These are phyloP conservation scores for Acrossocheilus wenchowensis DNA, from an alignment of 2,797 vertebrate genomes.

Conservation along the genomic window DNA sequence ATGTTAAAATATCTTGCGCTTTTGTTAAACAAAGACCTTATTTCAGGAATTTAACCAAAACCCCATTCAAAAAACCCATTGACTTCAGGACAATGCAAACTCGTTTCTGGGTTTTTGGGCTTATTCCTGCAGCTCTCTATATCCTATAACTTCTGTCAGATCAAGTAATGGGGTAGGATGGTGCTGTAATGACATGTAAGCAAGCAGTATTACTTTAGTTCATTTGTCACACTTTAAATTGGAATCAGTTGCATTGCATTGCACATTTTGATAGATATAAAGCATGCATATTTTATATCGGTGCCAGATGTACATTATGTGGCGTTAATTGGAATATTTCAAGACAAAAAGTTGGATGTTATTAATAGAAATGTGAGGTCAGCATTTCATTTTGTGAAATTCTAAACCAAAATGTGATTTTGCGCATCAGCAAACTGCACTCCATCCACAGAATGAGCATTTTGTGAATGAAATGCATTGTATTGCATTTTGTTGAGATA, in stretches of 20 bases:
- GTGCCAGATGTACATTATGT: neutral
- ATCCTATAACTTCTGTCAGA: neutral
- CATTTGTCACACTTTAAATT: neutral
- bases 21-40: neutral
- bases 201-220: neutral
- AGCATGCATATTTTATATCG: neutral
- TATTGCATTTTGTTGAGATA: neutral
- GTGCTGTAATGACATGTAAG: neutral
- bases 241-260: neutral
- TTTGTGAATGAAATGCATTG: neutral
- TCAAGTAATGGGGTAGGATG: neutral
- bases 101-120: neutral
- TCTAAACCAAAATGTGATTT: neutral
- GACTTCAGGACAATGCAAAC: neutral
- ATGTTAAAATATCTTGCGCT: neutral
- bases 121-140: neutral
- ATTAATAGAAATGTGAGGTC: neutral
- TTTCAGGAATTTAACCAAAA: neutral
- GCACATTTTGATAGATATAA: neutral
- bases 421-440: neutral
- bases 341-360: neutral
- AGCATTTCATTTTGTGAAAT: neutral
- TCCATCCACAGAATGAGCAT: neutral
- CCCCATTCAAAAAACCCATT: neutral
- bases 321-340: neutral